Base-by-base conservation (phyloP, 2,797 vertebrate genomes). In the Pygocentrus nattereri region DNA sequence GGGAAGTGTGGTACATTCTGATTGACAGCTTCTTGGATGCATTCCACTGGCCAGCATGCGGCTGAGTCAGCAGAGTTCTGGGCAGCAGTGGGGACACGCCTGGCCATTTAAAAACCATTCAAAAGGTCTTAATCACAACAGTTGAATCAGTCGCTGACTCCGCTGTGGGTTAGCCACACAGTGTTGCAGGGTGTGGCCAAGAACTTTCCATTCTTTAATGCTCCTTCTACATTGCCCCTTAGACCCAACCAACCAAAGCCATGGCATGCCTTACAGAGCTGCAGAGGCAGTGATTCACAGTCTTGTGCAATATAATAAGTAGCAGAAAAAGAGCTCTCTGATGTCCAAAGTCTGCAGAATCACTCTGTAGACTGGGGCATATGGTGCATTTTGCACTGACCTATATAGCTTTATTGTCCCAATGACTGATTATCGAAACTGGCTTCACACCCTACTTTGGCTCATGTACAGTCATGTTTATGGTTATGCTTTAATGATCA, bases 11-110 rank as follows among this genome's bases (percentile, higher is more conserved):
- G 69, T 79, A 72, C 54, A 44, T 71, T 65, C 34, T 79, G 77
- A 47, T 34, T 18, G 27, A 44, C 70, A 80, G 69, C 64, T 70
- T n/a, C 31, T 76, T 71, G 80, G 70, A 41, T 61, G 44, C 27
- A 38, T 34, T 62, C 44, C 58, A 56, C 18, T 38, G 74, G 38
- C 70, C 58, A 62, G 67, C 30, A 16, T 69, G 52, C 8, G 50
- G 47, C 38, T 84, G 80, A 82, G 58, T 84, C 78, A 86, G 65
- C 71, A 59, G 70, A 76, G 68, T 58, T 78, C 56, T 67, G 23
- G 79, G 61, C 49, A 74, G 34, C 34, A 67, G 4, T 64, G 21
- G 58, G 50, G 75, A 72, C 85, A 82, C 83, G 68, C 80, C 85
- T 78, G 44, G 23, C 65, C 74, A 74, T 82, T 77, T 84, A 79